Evolutionary conservation across 2,888 invertebrate genomes (phyloP).

Genomic region (Exocentrus adspersus): DNA sequence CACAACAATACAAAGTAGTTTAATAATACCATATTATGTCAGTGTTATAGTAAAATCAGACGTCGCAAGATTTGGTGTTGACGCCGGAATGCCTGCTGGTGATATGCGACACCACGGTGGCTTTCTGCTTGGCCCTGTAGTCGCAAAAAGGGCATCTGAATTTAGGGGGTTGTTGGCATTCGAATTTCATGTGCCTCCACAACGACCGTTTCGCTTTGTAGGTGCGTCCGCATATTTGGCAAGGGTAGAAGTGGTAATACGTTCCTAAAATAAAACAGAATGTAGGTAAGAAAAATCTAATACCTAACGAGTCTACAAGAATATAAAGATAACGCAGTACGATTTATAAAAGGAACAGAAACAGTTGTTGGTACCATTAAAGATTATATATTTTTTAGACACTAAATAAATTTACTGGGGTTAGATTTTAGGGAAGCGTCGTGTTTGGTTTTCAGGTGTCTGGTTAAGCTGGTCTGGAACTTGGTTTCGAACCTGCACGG

Average conservation of each 20-base stretch:
- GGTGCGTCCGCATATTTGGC: constrained; percentile 27
- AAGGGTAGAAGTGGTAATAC: constrained; percentile 16
- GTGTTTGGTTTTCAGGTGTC: constrained; percentile 19
- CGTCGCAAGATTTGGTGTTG: no score
- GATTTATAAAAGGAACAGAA: no score
- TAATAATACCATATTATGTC: no score
- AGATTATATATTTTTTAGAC: no score
- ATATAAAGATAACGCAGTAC: no score
- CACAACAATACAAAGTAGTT: no score
- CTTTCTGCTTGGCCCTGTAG: constrained; percentile 37
- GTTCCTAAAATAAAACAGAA: constrained; percentile 24
- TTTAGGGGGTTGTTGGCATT: constrained; percentile 37
- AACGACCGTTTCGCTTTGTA: constrained; percentile 40
- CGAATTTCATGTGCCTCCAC: constrained; percentile 40
- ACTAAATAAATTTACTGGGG: no score
- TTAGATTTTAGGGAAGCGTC: no score
- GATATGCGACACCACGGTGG: constrained; percentile 33
- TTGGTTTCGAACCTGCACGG: constrained; percentile 29
- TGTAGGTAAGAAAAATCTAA: background rate
- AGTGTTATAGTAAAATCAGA: no score
- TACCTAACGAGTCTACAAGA: no score
- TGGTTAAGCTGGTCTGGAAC: constrained; percentile 21
- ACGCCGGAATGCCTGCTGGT: constrained; percentile 21
- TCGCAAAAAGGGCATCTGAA: constrained; percentile 37
- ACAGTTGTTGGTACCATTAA: no score